phyloP scores from a whole-genome alignment of 2,888 invertebrate genomes.

The Drosophila demipolita region DNA sequence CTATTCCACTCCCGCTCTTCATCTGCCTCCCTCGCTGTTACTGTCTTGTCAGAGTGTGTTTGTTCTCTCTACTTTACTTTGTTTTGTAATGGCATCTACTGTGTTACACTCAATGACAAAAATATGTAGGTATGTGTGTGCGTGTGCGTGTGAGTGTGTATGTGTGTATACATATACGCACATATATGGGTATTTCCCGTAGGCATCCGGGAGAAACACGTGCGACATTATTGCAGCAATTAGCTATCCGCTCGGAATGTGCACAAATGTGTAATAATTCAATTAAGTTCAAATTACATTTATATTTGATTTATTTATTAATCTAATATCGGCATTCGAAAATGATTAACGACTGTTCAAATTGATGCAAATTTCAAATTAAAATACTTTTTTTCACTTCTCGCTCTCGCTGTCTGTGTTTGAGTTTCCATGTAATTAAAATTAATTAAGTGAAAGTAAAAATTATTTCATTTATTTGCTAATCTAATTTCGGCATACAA shows the following conservation, averaged over 20 bases:
- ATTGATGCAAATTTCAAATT: not conserved
- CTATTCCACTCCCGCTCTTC: not conserved
- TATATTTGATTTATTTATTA: conserved; percentile 76
- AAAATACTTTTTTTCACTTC: not conserved
- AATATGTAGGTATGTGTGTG: conserved; percentile 39
- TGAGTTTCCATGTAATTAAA: conserved; percentile 56
- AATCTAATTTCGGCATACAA: not conserved
- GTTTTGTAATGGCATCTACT: conserved; percentile 53
- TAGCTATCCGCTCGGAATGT: conserved; percentile 60
- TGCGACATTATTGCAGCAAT: conserved; percentile 79
- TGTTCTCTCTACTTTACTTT: conserved; percentile 26
- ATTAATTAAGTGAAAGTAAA: conserved; percentile 2
- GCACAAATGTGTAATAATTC: conserved; percentile 79
- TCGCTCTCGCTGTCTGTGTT: too few relatives aligned
- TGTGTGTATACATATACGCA: conserved; percentile 2
- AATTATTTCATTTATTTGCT: not conserved
- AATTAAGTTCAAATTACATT: conserved; percentile 75
- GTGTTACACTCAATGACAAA: conserved; percentile 47
- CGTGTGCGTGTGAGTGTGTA: not conserved
- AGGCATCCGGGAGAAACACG: conserved; percentile 57
- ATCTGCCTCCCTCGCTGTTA: not conserved
- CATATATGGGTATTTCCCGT: conserved; percentile 24
- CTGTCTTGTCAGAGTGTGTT: conserved; percentile 4
- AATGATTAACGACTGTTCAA: conserved; percentile 41
- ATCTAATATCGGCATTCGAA: conserved; percentile 37